Evolutionary conservation across 2,888 invertebrate species (phyloP), one percentile per base, ranked within the genome.

Genomic region (Eupithecia inturbata): DNA sequence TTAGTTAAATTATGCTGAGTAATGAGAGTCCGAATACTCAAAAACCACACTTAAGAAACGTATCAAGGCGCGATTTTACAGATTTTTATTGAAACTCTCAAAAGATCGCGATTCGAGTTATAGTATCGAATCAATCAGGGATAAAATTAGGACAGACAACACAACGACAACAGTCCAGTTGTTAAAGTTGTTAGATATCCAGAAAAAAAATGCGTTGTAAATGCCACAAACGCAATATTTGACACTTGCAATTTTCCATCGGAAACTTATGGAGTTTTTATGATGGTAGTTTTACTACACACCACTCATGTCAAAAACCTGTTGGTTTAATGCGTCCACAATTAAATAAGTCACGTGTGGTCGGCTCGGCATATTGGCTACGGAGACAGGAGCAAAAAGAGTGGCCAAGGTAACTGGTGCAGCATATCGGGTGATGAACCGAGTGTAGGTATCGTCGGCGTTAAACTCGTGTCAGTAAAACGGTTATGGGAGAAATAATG

Each of bases 341-440:
- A 77, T 80, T 77, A 80, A 72, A 78, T 75, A 72, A 75, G 70
- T 72, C 78, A 75, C 79, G 80, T 78, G 78, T 76, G 77, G 81
- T 78, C 82, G 76, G 79, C 80, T 79, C 81, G 81, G 82, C 84
- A 83, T 82, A 84, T 84, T 82, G 83, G 79, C 83, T 85, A 84
- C 84, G 83, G 82, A 79, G 85, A 87, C 82, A 84, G 78, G 82
- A 85, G 82, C 83, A 88, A 89, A 90, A 87, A 87, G 74, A 64
- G 75, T 78, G 82, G 82, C 83, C 87, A 88, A 90, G 89, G 88
- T 86, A 87, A 87, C 83, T 88, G 83, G 85, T 86, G 85, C 85
- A 85, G 83, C 81, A 81, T 80, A 84, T 82, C 83, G 78, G 78
- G 77, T 82, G 76, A 78, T 78, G 75, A 82, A 82, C 77, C 77